A percentile compares a stretch with the other conserved stretches of the same genome.
phyloP scores from a whole-genome alignment of 2,888 invertebrate genomes.

The Hypena proboscidalis region DNA sequence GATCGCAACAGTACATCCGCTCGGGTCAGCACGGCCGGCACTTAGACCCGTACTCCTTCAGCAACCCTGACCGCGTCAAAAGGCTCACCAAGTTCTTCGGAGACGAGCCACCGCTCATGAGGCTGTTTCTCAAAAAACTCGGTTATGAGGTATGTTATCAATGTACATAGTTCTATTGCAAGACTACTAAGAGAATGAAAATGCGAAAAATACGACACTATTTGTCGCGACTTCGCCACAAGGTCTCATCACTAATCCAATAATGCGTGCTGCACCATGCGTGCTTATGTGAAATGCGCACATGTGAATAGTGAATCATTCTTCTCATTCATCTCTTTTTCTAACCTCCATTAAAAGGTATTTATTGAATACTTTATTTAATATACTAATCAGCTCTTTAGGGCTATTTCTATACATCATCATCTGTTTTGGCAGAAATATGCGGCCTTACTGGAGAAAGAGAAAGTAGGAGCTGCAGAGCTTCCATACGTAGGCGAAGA shows the following conservation, averaged over 20 bases:
- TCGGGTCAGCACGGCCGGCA: constrained; percentile 69
- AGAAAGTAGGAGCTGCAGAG: constrained; percentile 95
- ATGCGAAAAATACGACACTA: too few species aligned
- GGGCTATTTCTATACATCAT: neutral
- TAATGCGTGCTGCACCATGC: too few species aligned
- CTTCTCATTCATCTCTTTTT: too few species aligned
- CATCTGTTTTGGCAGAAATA: constrained; percentile 89
- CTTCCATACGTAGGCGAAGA: constrained; percentile 96
- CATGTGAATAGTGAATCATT: too few species aligned
- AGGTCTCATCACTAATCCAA: too few species aligned
- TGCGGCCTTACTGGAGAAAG: constrained; percentile 92
- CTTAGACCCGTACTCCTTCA: constrained; percentile 88
- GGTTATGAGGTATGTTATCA: constrained; percentile 95
- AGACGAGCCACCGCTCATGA: constrained; percentile 95
- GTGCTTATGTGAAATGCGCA: too few species aligned
- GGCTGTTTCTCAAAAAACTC: constrained; percentile 94
- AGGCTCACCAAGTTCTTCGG: constrained; percentile 97
- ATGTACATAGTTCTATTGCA: too few species aligned
- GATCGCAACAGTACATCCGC: constrained; percentile 88
- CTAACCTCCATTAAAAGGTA: too few species aligned
- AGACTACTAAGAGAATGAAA: too few species aligned
- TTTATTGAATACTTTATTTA: too few species aligned
- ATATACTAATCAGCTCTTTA: too few species aligned
- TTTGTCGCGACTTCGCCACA: too few species aligned
- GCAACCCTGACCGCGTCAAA: constrained; percentile 94